Evolutionary conservation across 2,888 invertebrate species (phyloP), one percentile per base, ranked within the genome.

Genomic region (Sacculina carcini): DNA sequence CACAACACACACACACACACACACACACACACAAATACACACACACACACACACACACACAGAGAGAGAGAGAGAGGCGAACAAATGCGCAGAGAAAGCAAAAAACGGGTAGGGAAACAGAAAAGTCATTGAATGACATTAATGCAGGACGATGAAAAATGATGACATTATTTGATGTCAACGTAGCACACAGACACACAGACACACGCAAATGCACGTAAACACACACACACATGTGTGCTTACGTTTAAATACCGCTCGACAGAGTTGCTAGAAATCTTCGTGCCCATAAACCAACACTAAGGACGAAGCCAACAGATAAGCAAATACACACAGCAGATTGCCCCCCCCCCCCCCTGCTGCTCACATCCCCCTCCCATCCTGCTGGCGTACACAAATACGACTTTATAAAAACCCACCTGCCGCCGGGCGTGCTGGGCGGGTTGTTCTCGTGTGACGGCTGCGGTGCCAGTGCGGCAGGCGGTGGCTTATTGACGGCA

Each of bases 261-360:
- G 16, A 38, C 19, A 9, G 16, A 5, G n/a, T n/a, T n/a, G n/a
- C n/a, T n/a, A n/a, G n/a, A n/a, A n/a, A n/a, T n/a, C n/a, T n/a
- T n/a, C n/a, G n/a, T n/a, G n/a, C n/a, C n/a, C n/a, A n/a, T n/a
- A n/a, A n/a, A n/a, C n/a, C n/a, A n/a, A n/a, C n/a, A n/a, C n/a
- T n/a, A n/a, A 64, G 78, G 79, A 62, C 72, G 77, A 55, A 71
- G 36, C 42, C 26, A 40, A 12, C 24, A 34, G 29, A 42, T 51
- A 42, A 32, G 16, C 14, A 28, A 47, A 14, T 6, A 40, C 40
- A 40, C 40, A n/a, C 40, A 40, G 16, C n/a, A 10, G 21, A 10
- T 19, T 21, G 21, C n/a, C n/a, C 40, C 9, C n/a, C n/a, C n/a
- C n/a, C 40, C n/a, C n/a, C 10, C 40, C 9, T 12, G 16, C 9